Percentiles rank a stretch among this genome's conserved stretches.
phyloP scores from a whole-genome alignment of 1,140 invertebrate species.

The Neotoxoptera formosana region DNA sequence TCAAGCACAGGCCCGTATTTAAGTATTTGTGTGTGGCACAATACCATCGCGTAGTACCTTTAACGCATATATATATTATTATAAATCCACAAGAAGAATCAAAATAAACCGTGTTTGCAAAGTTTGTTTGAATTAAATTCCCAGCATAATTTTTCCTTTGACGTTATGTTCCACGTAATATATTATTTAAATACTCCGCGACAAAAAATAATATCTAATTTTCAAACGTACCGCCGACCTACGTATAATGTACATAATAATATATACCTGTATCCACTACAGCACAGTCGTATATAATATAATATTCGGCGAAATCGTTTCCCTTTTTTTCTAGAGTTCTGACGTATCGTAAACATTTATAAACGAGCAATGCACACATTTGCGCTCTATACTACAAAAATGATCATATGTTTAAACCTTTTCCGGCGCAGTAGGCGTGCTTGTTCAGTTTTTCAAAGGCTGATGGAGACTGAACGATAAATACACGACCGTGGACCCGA shows the following conservation, averaged over 20 bases:
- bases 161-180: not conserved
- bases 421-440: not conserved
- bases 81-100: not conserved
- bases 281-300: not conserved
- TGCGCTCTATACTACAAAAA: not conserved
- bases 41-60: not conserved
- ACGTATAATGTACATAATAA: not conserved
- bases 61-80: not conserved
- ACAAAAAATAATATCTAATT: conserved; percentile 7
- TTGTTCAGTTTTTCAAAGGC: not conserved
- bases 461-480: not conserved
- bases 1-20: not conserved
- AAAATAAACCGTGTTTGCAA: not conserved
- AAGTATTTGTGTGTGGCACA: not conserved
- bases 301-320: not conserved
- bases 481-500: too few species aligned
- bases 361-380: not conserved
- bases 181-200: not conserved
- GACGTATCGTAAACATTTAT: not conserved
- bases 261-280: not conserved
- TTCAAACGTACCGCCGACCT: not conserved
- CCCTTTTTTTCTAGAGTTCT: not conserved
- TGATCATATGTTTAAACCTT: not conserved
- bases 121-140: not conserved
- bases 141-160: not conserved